These are phyloP conservation scores for Pseudachorutes palmiensis DNA, from an alignment of 1,140 invertebrate genomes.

Conservation along the genomic window DNA sequence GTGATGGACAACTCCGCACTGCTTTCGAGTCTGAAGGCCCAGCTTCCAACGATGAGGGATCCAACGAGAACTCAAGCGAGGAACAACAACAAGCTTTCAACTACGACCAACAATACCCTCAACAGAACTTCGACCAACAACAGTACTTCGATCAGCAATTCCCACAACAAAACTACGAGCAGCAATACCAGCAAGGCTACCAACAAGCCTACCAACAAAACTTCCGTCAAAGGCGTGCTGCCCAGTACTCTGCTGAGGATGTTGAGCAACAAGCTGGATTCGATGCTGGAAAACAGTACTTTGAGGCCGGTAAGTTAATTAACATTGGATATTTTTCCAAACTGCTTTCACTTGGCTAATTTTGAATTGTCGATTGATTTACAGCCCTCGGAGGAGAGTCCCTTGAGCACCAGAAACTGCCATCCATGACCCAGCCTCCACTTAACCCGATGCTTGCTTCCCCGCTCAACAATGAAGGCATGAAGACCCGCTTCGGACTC, in stretches of 20 bases:
- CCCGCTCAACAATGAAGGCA: constrained; percentile 13
- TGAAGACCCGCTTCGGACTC: constrained; percentile 15
- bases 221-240: background rate
- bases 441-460: constrained; percentile 27
- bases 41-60: background rate
- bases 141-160: background rate
- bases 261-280: too few relatives aligned
- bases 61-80: background rate
- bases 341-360: background rate
- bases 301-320: too few relatives aligned
- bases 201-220: background rate
- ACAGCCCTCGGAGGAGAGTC: background rate
- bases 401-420: background rate
- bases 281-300: too few relatives aligned
- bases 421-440: constrained; percentile 27
- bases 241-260: background rate
- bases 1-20: constrained; percentile 19
- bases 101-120: background rate
- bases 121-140: background rate
- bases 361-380: background rate
- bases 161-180: background rate
- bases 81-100: background rate
- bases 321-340: background rate
- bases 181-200: background rate
- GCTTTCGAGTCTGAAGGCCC: too few relatives aligned